Conservation (phyloP, 2,888 invertebrate species). For the Micropterix aruncella region DNA sequence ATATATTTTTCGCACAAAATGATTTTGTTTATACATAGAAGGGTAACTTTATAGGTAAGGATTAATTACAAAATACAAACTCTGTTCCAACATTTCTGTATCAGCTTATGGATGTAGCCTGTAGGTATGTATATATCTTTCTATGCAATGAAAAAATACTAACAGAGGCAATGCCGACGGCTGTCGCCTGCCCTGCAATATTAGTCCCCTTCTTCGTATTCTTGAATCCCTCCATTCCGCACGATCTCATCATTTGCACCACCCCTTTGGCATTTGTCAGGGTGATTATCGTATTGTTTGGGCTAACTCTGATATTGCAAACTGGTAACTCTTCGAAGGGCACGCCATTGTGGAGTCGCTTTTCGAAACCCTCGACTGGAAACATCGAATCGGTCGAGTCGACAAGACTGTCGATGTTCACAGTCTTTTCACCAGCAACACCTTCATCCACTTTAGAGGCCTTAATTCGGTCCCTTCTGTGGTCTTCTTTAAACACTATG, state of each 20-base stretch:
- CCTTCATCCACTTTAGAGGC: background rate
- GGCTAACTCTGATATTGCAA: slow-evolving; percentile 65
- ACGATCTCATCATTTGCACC: slow-evolving; percentile 49
- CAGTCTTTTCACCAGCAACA: background rate
- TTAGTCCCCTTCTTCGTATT: slow-evolving; percentile 92
- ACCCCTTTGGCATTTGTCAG: slow-evolving; percentile 57
- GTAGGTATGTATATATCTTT: no score
- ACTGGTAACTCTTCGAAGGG: slow-evolving; percentile 71
- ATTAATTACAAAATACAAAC: no score
- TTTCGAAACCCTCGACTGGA: slow-evolving; percentile 59
- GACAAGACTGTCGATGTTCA: background rate
- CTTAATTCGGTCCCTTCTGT: background rate
- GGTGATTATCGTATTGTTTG: slow-evolving; percentile 79
- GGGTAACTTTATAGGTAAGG: no score
- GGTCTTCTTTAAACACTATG: background rate
- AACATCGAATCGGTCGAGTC: no score
- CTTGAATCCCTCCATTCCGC: slow-evolving; percentile 90
- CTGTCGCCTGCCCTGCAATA: slow-evolving; percentile 92
- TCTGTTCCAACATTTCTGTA: no score
- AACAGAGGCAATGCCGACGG: slow-evolving; percentile 63
- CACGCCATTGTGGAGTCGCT: slow-evolving; percentile 57
- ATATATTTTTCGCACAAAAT: no score
- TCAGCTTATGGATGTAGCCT: no score
- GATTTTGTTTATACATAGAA: no score
- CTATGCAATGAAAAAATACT: no score